phyloP scores from a whole-genome alignment of 2,797 vertebrate species.

The Pipistrellus nathusii region DNA sequence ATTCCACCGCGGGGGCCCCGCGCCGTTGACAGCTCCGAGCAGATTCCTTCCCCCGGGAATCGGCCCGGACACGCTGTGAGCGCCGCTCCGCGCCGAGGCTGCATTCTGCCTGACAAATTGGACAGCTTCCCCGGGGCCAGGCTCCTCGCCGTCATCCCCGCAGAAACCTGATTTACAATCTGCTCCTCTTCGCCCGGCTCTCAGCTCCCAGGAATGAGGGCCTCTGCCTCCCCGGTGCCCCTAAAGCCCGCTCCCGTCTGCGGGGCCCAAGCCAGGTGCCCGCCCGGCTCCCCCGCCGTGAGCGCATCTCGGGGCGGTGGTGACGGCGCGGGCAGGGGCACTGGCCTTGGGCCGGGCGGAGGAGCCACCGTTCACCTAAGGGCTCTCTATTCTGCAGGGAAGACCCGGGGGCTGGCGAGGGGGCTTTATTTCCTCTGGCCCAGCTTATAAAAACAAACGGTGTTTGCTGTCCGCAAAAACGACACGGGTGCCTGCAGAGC shows the following conservation, averaged over 20 bases:
- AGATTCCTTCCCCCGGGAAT: conserved; percentile 85
- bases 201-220: conserved; percentile 86
- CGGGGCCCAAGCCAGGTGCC: background rate
- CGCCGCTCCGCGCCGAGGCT: conserved; percentile 83
- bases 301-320: no score
- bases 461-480: background rate
- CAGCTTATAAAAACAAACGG: background rate
- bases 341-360: no score
- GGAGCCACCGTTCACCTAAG: background rate
- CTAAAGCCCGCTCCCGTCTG: background rate
- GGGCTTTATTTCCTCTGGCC: background rate
- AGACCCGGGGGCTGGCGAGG: background rate
- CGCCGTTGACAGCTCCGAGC: conserved; percentile 49
- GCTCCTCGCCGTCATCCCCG: conserved; percentile 84
- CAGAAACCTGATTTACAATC: conserved; percentile 88
- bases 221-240: background rate
- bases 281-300: no score
- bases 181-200: conserved; percentile 83
- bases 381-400: background rate
- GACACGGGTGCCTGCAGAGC: fast-evolving
- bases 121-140: conserved; percentile 87
- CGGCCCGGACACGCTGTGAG: conserved; percentile 85
- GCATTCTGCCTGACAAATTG: conserved; percentile 89
- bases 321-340: no score
- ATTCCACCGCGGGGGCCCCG: background rate